Conservation (phyloP, 2,113 vertebrate species). For the Orientallactaga bullata region DNA sequence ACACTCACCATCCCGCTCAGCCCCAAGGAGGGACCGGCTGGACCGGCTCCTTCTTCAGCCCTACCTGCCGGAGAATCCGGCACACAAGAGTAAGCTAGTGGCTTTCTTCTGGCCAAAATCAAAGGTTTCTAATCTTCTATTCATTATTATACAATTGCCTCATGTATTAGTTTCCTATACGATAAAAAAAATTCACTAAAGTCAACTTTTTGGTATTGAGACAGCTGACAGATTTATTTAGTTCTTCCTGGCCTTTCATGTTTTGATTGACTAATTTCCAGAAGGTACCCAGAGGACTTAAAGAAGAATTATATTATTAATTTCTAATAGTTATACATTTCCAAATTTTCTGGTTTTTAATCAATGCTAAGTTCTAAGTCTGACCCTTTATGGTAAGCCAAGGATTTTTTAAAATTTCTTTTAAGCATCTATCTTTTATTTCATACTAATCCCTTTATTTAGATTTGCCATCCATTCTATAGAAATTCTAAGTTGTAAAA, state of each 20-base stretch:
- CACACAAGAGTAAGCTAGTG: conserved; percentile 6
- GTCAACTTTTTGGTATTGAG: conserved; percentile 36
- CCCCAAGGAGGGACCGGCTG: too few species aligned
- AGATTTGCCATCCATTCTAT: neutral
- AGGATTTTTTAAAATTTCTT: neutral
- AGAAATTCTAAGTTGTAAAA: neutral
- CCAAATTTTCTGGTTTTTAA: conserved; percentile 16
- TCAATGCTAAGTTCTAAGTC: neutral
- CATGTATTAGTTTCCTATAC: conserved; percentile 18
- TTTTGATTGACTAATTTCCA: conserved; percentile 49
- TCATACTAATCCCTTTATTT: neutral
- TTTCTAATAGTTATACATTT: conserved; percentile 30
- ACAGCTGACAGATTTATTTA: conserved; percentile 55
- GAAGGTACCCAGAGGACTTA: conserved; percentile 13
- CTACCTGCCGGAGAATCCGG: too few species aligned
- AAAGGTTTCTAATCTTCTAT: conserved; percentile 19
- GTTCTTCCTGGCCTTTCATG: conserved; percentile 21
- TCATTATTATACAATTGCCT: conserved; percentile 41
- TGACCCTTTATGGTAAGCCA: neutral
- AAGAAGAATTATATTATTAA: conserved; percentile 26
- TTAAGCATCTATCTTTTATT: neutral
- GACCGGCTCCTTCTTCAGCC: too few species aligned
- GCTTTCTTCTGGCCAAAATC: conserved; percentile 40
- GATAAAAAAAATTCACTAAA: conserved; percentile 44
- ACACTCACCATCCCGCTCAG: too few species aligned